Evolutionary conservation across 2,797 vertebrate species (phyloP).

Genomic region (Miichthys miiuy): DNA sequence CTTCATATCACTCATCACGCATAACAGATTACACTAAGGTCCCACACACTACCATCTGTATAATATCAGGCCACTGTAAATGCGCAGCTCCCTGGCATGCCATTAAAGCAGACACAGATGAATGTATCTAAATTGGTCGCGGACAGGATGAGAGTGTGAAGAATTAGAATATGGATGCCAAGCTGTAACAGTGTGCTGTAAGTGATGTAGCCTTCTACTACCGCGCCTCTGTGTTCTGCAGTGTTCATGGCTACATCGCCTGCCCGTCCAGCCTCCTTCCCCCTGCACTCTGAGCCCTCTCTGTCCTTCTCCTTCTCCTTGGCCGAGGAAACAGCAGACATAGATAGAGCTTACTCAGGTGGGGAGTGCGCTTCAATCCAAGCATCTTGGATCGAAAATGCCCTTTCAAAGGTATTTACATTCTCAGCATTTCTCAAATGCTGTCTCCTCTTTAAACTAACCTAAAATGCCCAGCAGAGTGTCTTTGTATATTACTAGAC

Average conservation of each 20-base stretch:
- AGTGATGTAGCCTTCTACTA: constrained; percentile 67
- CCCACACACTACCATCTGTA: constrained; percentile 76
- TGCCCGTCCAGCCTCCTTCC: constrained; percentile 41
- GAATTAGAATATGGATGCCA: constrained; percentile 70
- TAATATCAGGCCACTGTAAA: constrained; percentile 78
- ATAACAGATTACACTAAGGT: constrained; percentile 81
- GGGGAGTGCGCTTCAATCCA: constrained; percentile 40
- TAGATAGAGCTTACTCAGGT: constrained; percentile 32
- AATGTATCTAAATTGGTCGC: constrained; percentile 77
- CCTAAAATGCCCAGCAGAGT: constrained; percentile 33
- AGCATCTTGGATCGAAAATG: constrained; percentile 50
- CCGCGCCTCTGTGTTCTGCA: constrained; percentile 70
- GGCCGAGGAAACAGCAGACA: constrained; percentile 40
- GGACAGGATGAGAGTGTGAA: constrained; percentile 66
- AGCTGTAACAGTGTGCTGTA: constrained; percentile 53
- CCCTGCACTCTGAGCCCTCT: constrained; percentile 37
- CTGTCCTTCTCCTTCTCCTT: constrained; percentile 46
- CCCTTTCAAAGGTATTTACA: constrained; percentile 61
- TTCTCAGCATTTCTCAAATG: constrained; percentile 41
- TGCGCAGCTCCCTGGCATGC: constrained; percentile 69
- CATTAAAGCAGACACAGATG: constrained; percentile 82
- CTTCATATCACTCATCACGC: constrained; percentile 77
- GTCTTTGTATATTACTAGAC: constrained; percentile 57
- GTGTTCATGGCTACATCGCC: constrained; percentile 53
- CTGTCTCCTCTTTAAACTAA: constrained; percentile 35